Percentiles rank a stretch among this genome's conserved stretches.
phyloP scores from a whole-genome alignment of 2,797 vertebrate genomes.

The Limnodromus scolopaceus region DNA sequence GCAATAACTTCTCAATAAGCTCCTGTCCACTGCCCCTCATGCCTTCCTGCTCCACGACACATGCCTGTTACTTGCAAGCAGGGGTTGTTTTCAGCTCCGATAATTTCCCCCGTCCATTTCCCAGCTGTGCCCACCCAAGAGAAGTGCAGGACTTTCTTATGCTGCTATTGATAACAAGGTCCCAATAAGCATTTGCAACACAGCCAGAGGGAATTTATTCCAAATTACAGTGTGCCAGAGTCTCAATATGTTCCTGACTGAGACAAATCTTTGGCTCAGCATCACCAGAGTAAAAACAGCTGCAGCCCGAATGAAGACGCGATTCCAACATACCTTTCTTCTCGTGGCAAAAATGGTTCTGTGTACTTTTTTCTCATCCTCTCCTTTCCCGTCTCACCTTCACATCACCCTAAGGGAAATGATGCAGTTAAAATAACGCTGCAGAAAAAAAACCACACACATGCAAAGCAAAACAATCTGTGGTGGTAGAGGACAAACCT shows the following conservation, averaged over 20 bases:
- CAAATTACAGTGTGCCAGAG: not conserved
- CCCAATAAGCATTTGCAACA: not conserved
- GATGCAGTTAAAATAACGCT: not conserved
- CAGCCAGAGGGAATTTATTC: not conserved
- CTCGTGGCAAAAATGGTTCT: not conserved
- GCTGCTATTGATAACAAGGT: not conserved
- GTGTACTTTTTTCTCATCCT: not conserved
- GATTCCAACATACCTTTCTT: not conserved
- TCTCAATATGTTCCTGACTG: constrained; percentile 27
- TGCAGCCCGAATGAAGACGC: not conserved
- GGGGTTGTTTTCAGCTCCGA: not conserved
- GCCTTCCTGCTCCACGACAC: not conserved
- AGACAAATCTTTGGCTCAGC: constrained; percentile 8
- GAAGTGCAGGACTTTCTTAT: not conserved
- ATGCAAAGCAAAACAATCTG: not conserved
- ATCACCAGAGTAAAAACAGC: constrained; percentile 1
- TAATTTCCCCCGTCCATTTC: not conserved
- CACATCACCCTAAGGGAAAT: not conserved
- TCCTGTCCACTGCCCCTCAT: not conserved
- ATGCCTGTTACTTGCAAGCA: not conserved
- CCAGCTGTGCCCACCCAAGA: not conserved
- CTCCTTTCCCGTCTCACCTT: not conserved
- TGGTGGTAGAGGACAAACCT: not conserved
- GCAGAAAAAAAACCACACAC: not conserved
- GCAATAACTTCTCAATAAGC: not conserved